These are phyloP conservation scores for Melipona beecheii DNA, from an alignment of 2,888 invertebrate species.

Conservation along the genomic window DNA sequence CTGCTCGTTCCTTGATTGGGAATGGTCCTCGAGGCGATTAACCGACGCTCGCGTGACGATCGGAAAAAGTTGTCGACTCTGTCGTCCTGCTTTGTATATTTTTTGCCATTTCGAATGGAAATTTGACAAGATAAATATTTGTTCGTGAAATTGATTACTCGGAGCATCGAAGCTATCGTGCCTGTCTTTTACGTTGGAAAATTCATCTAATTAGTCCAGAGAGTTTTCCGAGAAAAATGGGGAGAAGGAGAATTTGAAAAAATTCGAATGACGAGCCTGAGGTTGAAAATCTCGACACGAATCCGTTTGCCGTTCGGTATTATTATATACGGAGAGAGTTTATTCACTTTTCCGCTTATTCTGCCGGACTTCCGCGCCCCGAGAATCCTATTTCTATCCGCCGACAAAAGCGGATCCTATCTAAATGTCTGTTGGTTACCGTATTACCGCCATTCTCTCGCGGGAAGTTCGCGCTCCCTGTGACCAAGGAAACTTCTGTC, in stretches of 20 bases:
- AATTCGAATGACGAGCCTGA: background rate
- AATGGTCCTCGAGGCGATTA: slow-evolving; percentile 15
- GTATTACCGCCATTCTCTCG: slow-evolving; percentile 35
- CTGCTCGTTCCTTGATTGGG: slow-evolving; percentile 22
- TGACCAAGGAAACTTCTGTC: slow-evolving; percentile 3
- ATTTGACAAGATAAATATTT: background rate
- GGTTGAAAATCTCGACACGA: background rate
- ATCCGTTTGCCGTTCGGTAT: background rate
- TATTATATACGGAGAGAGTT: slow-evolving; percentile 28
- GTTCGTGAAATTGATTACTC: too few species aligned
- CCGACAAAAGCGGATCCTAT: slow-evolving; percentile 41
- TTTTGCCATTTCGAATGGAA: background rate
- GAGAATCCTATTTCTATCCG: slow-evolving; percentile 48
- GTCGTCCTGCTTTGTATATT: background rate
- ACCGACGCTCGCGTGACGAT: slow-evolving; percentile 17
- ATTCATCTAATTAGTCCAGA: too few species aligned
- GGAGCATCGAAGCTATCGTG: too few species aligned
- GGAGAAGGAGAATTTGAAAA: background rate
- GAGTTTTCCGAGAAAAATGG: too few species aligned
- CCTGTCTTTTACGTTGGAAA: too few species aligned
- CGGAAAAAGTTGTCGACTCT: background rate
- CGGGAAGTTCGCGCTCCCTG: background rate
- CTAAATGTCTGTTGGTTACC: slow-evolving; percentile 56
- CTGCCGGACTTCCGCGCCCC: slow-evolving; percentile 30
- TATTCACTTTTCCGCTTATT: slow-evolving; percentile 48